These are phyloP conservation scores for Magallana angulata DNA, from an alignment of 1,140 invertebrate genomes.

Conservation along the genomic window DNA sequence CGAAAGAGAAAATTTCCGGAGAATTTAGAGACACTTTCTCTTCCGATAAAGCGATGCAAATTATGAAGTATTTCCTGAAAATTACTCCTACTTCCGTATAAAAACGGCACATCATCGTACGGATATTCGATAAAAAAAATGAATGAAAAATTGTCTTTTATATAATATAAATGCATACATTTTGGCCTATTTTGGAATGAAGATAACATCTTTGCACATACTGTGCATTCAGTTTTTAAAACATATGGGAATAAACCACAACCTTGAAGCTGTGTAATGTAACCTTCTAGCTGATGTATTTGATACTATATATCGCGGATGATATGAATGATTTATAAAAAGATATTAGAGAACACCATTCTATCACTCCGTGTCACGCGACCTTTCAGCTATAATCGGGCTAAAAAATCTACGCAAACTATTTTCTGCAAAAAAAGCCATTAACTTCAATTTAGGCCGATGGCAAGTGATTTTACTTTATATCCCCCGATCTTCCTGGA, in stretches of 20 bases:
- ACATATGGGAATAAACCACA: no score
- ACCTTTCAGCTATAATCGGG: slow-evolving; percentile 10
- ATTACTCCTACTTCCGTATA: background rate
- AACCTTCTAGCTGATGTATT: background rate
- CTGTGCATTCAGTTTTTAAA: no score
- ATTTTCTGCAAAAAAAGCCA: slow-evolving; percentile 29
- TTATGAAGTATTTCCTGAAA: background rate
- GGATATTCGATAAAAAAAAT: no score
- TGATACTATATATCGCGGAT: slow-evolving; percentile 13
- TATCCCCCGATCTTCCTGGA: slow-evolving; percentile 6
- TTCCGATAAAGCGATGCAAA: background rate
- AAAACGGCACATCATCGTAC: no score
- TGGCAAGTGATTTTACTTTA: slow-evolving; percentile 36
- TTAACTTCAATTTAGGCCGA: slow-evolving; percentile 31
- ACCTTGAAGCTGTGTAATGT: background rate
- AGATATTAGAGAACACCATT: slow-evolving; percentile 2
- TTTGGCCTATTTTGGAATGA: no score
- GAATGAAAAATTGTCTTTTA: no score
- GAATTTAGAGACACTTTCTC: background rate
- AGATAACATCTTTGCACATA: no score
- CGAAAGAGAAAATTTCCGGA: background rate
- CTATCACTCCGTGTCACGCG: slow-evolving; percentile 5
- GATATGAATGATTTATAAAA: slow-evolving; percentile 36
- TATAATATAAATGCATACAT: no score
- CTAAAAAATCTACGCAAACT: slow-evolving; percentile 34